A percentile compares a stretch with the other conserved stretches of the same genome.
phyloP scores from a whole-genome alignment of 2,888 invertebrate species.

The Eupithecia centaureata region DNA sequence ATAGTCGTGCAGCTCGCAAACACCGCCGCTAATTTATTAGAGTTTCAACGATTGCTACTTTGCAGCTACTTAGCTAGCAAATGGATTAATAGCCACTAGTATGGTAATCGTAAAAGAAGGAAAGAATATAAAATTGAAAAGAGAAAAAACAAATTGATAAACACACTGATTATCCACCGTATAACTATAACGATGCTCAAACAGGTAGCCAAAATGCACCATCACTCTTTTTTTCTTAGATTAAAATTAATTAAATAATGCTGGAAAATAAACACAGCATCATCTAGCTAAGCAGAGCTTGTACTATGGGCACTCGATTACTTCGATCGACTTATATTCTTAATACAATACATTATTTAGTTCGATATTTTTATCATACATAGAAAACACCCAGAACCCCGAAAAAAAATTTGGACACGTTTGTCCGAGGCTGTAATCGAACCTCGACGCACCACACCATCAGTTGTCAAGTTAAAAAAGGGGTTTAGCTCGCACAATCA shows the following conservation, averaged over 20 bases:
- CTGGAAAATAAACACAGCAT: too few relatives aligned
- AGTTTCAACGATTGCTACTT: conserved; percentile 63
- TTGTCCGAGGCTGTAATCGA: too few relatives aligned
- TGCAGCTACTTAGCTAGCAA: conserved; percentile 47
- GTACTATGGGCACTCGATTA: too few relatives aligned
- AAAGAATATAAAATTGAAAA: background rate
- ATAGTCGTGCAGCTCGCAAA: conserved; percentile 64
- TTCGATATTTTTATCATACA: too few relatives aligned
- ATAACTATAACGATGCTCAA: background rate
- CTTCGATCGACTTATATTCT: too few relatives aligned
- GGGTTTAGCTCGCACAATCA: background rate
- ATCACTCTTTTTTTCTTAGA: background rate
- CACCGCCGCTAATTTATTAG: conserved; percentile 66
- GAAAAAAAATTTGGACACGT: too few relatives aligned
- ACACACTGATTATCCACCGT: background rate
- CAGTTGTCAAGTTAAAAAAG: too few relatives aligned
- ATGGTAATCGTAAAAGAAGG: background rate
- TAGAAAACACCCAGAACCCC: too few relatives aligned
- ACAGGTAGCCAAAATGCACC: background rate
- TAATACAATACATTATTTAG: too few relatives aligned
- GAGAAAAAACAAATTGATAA: background rate
- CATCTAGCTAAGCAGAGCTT: too few relatives aligned
- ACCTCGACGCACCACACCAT: too few relatives aligned
- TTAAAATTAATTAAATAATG: too few relatives aligned
- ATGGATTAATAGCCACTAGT: background rate